Evolutionary conservation across 2,888 invertebrate genomes (phyloP).

Genomic region (Branchinecta sandiegonensis): DNA sequence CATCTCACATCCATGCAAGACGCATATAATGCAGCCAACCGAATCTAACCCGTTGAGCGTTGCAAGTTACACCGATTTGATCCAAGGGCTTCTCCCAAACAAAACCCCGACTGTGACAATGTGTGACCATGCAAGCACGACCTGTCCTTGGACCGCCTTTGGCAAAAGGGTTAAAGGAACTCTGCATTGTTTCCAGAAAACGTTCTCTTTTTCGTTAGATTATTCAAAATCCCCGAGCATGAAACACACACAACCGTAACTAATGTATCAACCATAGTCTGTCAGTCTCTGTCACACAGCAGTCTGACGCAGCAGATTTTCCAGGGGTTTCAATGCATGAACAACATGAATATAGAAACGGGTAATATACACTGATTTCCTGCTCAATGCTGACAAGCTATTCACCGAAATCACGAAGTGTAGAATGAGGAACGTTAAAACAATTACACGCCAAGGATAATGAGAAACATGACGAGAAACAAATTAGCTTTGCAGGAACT

Average conservation of each 20-base stretch:
- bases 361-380: neutral
- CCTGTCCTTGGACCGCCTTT: too few relatives aligned
- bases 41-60: too few relatives aligned
- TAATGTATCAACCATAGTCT: neutral
- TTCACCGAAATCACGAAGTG: conserved; percentile 10
- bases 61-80: too few relatives aligned
- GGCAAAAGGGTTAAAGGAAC: too few relatives aligned
- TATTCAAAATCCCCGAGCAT: neutral
- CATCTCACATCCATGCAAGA: too few relatives aligned
- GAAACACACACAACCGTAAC: conserved; percentile 12
- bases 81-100: too few relatives aligned
- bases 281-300: neutral
- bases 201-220: too few relatives aligned
- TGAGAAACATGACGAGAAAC: conserved; percentile 13
- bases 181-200: too few relatives aligned
- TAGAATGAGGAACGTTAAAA: conserved; percentile 8
- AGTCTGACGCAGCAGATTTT: neutral
- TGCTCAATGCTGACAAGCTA: neutral
- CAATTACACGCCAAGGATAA: conserved; percentile 13
- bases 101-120: too few relatives aligned
- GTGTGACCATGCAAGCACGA: too few relatives aligned
- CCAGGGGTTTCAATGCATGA: conserved; percentile 14
- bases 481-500: conserved; percentile 11
- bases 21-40: too few relatives aligned
- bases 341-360: conserved; percentile 3